Evolutionary conservation across 1,140 invertebrate genomes (phyloP).

Genomic region (Sitophilus oryzae): DNA sequence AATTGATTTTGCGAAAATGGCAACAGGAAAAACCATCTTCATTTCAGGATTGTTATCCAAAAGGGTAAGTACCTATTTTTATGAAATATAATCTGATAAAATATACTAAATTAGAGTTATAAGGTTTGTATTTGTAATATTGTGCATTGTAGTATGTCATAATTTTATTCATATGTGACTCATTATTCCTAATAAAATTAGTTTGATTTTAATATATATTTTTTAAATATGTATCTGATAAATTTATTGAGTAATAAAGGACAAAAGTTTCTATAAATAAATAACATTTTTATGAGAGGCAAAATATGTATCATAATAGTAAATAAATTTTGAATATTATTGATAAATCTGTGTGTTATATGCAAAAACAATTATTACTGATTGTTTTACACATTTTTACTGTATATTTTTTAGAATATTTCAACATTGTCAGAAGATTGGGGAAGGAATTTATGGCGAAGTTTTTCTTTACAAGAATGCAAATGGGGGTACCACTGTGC

Average conservation of each 20-base stretch:
- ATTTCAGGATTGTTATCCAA: slow-evolving; percentile 57
- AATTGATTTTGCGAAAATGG: slow-evolving; percentile 57
- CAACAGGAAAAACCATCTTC: slow-evolving; percentile 51
- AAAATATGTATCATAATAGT: neutral
- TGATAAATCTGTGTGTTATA: neutral
- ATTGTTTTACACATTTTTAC: slow-evolving; percentile 5
- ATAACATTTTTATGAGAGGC: neutral
- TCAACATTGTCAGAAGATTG: slow-evolving; percentile 72
- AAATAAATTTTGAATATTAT: neutral
- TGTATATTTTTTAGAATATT: slow-evolving; percentile 46
- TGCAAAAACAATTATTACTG: neutral
- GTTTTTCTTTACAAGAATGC: slow-evolving; percentile 66
- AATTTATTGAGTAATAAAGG: neutral
- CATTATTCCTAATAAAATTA: neutral
- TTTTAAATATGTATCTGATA: neutral
- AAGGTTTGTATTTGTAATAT: neutral
- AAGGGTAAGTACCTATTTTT: slow-evolving; percentile 44
- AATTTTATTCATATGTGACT: neutral
- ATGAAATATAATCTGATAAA: slow-evolving; percentile 15
- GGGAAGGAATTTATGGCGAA: slow-evolving; percentile 90
- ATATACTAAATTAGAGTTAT: neutral
- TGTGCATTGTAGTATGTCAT: neutral
- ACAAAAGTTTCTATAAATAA: neutral
- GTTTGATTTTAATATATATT: neutral
- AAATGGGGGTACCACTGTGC: slow-evolving; percentile 52